Conservation (phyloP, 2,113 vertebrate species). For the Scomber scombrus region DNA sequence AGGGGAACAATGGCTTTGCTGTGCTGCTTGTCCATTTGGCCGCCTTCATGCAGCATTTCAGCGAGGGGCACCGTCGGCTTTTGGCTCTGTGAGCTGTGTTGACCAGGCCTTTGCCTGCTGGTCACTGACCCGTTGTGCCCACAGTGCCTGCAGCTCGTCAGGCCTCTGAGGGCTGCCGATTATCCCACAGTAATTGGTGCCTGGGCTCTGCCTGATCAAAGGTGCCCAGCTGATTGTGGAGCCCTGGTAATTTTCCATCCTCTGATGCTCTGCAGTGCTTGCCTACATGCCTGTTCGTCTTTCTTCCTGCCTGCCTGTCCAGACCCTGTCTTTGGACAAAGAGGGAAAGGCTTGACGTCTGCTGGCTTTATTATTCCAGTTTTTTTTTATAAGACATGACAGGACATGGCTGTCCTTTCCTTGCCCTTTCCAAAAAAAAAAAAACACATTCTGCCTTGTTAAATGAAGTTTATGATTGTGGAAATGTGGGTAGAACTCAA, state of each 20-base stretch:
- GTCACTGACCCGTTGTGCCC: constrained; percentile 73
- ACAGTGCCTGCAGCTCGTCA: constrained; percentile 62
- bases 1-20: constrained; percentile 75
- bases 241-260: constrained; percentile 73
- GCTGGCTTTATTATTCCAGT: constrained; percentile 28
- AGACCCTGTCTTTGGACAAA: constrained; percentile 4
- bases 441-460: neutral
- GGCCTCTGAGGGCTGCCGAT: constrained; percentile 57
- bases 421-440: constrained; percentile 5
- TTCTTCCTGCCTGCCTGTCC: constrained; percentile 33
- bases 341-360: constrained; percentile 16
- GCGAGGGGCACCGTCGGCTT: constrained; percentile 59
- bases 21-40: constrained; percentile 69
- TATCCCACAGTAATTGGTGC: constrained; percentile 76
- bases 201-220: constrained; percentile 69
- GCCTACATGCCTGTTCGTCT: constrained; percentile 33
- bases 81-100: constrained; percentile 58
- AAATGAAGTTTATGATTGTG: constrained; percentile 13
- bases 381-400: constrained; percentile 46
- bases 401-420: constrained; percentile 1
- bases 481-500: neutral
- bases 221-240: constrained; percentile 68
- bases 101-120: constrained; percentile 66
- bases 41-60: constrained; percentile 66
- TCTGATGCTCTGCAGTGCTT: constrained; percentile 49